Conservation (phyloP, 2,797 vertebrate species). For the Knipowitschia caucasica region DNA sequence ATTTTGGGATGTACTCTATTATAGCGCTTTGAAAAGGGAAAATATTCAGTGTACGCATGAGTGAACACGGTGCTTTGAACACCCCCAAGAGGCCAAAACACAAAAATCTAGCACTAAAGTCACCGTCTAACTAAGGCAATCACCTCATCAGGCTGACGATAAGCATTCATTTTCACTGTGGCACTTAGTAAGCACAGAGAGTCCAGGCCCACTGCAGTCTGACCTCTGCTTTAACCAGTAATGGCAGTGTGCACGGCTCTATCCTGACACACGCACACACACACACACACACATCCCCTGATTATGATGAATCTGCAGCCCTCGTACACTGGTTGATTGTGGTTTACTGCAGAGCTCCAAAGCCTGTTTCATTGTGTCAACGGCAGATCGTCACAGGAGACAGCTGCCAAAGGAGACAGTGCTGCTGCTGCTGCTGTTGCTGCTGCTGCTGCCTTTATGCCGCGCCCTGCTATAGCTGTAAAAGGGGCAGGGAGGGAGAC, state of each 20-base stretch:
- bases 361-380: slow-evolving; percentile 62
- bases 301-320: slow-evolving; percentile 70
- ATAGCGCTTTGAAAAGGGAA: slow-evolving; percentile 41
- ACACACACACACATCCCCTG: slow-evolving; percentile 50
- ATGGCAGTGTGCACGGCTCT: slow-evolving; percentile 50
- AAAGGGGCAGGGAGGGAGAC: slow-evolving; percentile 27
- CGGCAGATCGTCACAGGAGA: slow-evolving; percentile 52
- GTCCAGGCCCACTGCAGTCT: slow-evolving; percentile 27
- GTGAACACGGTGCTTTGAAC: slow-evolving; percentile 23
- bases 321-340: slow-evolving; percentile 72
- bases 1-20: slow-evolving; percentile 42
- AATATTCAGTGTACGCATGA: slow-evolving; percentile 28
- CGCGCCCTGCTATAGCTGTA: slow-evolving; percentile 36
- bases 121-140: slow-evolving; percentile 25
- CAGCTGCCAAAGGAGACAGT: slow-evolving; percentile 64
- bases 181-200: slow-evolving; percentile 14
- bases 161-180: slow-evolving; percentile 41
- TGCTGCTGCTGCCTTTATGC: slow-evolving; percentile 47
- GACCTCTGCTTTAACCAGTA: slow-evolving; percentile 56
- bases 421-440: slow-evolving; percentile 32
- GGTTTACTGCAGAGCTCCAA: slow-evolving; percentile 61
- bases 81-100: slow-evolving; percentile 34
- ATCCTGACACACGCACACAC: slow-evolving; percentile 17
- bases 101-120: slow-evolving; percentile 34
- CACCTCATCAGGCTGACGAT: slow-evolving; percentile 25